Percentiles rank a stretch among this genome's conserved stretches.
Evolutionary conservation across 2,888 invertebrate genomes (phyloP).

Genomic region (Rotaria magnacalcarata): DNA sequence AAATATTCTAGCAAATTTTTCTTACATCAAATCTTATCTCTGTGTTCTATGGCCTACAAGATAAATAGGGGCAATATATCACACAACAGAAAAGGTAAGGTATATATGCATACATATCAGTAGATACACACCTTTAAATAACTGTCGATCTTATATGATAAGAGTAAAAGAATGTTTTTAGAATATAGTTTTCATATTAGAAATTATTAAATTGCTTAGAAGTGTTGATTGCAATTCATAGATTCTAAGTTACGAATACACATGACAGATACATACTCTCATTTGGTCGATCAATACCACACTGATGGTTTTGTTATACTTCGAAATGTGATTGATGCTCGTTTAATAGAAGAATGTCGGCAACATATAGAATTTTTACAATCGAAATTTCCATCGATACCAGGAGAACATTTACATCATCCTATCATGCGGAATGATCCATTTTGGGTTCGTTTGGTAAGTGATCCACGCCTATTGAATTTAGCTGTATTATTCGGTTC

Average conservation of each 20-base stretch:
- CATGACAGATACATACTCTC: not conserved
- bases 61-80: too few species aligned
- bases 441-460: conserved; percentile 15
- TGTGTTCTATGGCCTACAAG: too few species aligned
- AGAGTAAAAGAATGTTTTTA: too few species aligned
- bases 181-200: too few species aligned
- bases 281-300: not conserved
- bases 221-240: not conserved
- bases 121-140: too few species aligned
- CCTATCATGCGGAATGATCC: conserved; percentile 25
- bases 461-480: not conserved
- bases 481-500: not conserved
- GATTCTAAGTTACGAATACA: too few species aligned
- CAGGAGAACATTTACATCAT: conserved; percentile 12
- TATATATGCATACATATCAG: too few species aligned
- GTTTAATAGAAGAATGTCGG: not conserved
- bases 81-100: too few species aligned
- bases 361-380: not conserved
- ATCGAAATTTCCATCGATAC: not conserved
- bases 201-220: too few species aligned
- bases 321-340: not conserved
- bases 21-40: too few species aligned
- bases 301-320: not conserved
- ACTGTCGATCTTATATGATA: too few species aligned
- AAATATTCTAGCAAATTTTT: too few species aligned